Evolutionary conservation across 2,113 vertebrate species (phyloP).

Genomic region (Cebus imitator): DNA sequence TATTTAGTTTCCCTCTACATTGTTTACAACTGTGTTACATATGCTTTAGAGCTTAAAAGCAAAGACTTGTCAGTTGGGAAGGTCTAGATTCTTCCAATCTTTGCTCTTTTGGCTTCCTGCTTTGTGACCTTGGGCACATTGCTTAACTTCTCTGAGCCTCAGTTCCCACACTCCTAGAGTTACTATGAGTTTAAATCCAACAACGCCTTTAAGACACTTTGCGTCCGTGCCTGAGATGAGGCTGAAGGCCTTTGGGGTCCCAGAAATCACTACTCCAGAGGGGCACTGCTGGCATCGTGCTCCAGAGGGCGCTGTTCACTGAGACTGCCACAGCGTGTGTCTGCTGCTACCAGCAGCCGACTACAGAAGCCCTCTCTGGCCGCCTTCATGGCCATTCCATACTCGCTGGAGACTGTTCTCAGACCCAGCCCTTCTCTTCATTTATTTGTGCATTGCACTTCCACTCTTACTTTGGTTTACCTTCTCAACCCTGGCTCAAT

Average conservation of each 20-base stretch:
- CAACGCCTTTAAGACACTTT: not conserved
- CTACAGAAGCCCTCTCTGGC: not conserved
- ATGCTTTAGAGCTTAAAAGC: not conserved
- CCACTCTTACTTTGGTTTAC: not conserved
- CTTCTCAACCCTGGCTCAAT: not conserved
- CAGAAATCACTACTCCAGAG: not conserved
- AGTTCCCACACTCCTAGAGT: not conserved
- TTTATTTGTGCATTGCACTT: not conserved
- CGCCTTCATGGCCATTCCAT: rapidly evolving
- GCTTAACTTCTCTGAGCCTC: not conserved
- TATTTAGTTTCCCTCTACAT: not conserved
- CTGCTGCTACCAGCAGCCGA: rapidly evolving
- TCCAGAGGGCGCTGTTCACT: slow-evolving; percentile 56
- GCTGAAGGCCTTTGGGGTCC: rapidly evolving
- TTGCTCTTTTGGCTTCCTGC: not conserved
- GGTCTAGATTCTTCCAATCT: not conserved
- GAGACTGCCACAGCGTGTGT: rapidly evolving
- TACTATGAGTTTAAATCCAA: not conserved
- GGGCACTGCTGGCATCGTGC: not conserved
- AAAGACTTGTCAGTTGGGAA: not conserved
- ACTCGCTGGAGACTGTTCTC: not conserved
- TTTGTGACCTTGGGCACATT: not conserved
- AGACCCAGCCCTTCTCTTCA: not conserved
- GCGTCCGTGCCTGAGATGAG: not conserved
- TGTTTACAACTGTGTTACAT: not conserved